Evolutionary conservation across 2,888 invertebrate genomes (phyloP), one percentile per base, ranked within the genome.

Genomic region (Rambutsinella grinnellia): DNA sequence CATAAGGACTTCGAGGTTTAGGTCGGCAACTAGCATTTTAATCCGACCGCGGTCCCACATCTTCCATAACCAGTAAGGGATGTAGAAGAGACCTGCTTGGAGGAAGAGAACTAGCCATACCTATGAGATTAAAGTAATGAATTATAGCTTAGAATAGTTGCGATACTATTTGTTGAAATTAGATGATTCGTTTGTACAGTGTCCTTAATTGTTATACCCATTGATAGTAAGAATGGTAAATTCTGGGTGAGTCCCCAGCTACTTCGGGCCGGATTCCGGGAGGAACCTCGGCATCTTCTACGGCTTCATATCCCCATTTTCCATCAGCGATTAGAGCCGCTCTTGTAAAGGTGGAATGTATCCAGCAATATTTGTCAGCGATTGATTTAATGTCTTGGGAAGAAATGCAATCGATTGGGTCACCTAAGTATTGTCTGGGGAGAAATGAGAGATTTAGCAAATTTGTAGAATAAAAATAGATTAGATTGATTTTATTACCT

Each of bases 341-440:
- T 21, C 80, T 65, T 3, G 81, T 82, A 51, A 80, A 81, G 1
- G 80, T 80, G 36, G 82, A 81, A 63, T 82, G 82, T 0, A 82
- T 80, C 81, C 81, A 82, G 60, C 82, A 82, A 49, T 80, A 82
- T 10, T 77, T 69, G 21, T 82, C 81, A 1, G 79, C 78, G 2
- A 82, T 80, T n/a, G 56, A 66, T 74, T 82, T 79, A 15, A 80
- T 78, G 26, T 81, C 81, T 5, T 65, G 19, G 17, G 68, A 71
- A 13, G 78, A 70, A 23, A 81, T 81, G 67, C 82, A 82, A 62
- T 82, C 81, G 46, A 82, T 82, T 1, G 82, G 82, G 57, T 82
- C 80, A 0, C 82, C 82, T 1, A 82, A 27, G 47, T 62, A 75
- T n/a, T 61, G 61, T n/a, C n/a, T n/a, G n/a, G n/a, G n/a, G 46